phyloP scores from a whole-genome alignment of 37 sponge, comb jelly and placozoan species.

The Haliclona indistincta region DNA sequence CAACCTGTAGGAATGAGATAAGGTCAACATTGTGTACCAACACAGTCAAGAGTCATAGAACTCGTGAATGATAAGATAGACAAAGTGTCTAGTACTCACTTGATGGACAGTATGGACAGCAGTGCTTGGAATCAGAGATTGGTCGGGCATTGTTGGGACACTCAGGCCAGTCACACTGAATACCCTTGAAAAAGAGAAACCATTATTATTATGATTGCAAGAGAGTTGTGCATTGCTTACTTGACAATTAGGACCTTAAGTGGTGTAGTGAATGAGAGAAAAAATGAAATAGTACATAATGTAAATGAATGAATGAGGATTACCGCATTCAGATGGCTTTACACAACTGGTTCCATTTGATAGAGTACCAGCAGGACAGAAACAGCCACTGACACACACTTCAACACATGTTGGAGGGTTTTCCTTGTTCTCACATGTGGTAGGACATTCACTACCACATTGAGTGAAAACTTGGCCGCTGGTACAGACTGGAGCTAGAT shows the following conservation, averaged over 20 bases:
- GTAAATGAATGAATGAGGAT: neutral
- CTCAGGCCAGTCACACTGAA: constrained; percentile 15
- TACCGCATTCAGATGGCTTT: neutral
- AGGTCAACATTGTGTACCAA: too few species aligned
- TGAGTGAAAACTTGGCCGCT: neutral
- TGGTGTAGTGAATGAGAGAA: too few species aligned
- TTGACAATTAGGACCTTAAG: too few species aligned
- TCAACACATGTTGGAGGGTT: neutral
- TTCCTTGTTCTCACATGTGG: neutral
- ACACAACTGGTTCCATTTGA: neutral
- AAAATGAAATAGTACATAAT: neutral
- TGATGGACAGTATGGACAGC: neutral
- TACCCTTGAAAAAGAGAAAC: neutral
- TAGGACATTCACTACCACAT: neutral
- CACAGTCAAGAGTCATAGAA: neutral
- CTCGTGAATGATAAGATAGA: neutral
- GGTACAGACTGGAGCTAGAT: neutral
- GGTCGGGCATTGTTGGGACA: neutral
- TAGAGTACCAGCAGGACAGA: neutral
- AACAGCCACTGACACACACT: neutral
- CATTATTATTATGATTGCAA: neutral
- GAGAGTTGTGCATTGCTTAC: too few species aligned
- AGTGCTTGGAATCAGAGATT: constrained; percentile 2
- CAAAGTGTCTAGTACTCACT: neutral
- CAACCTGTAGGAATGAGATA: too few species aligned